Evolutionary conservation across 1,140 invertebrate species (phyloP).

Genomic region (Temnothorax nylanderi): DNA sequence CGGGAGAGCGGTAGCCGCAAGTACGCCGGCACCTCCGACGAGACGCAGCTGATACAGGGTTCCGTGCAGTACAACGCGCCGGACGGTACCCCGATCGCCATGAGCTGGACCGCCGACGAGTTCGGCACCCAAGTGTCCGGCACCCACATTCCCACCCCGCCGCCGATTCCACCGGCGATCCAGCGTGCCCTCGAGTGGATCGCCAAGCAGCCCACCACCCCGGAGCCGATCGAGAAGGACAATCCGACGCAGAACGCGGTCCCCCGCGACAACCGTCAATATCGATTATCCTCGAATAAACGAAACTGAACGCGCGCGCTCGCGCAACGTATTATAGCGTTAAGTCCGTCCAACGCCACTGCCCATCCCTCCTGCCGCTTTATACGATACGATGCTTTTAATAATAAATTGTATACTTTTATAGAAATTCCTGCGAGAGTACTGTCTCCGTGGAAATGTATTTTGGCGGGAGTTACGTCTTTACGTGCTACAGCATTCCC

Average conservation of each 20-base stretch:
- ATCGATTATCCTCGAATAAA: slow-evolving; percentile 53
- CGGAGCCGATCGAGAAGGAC: slow-evolving; percentile 72
- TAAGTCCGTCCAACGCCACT: not conserved
- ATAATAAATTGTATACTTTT: slow-evolving; percentile 60
- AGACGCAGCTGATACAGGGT: slow-evolving; percentile 85
- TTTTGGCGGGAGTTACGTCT: not conserved
- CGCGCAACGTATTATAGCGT: not conserved
- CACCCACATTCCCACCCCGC: slow-evolving; percentile 90
- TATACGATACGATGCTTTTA: slow-evolving; percentile 14
- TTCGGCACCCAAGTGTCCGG: slow-evolving; percentile 86
- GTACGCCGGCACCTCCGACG: slow-evolving; percentile 83
- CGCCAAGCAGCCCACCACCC: slow-evolving; percentile 83
- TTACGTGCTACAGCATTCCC: not conserved
- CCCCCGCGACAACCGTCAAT: slow-evolving; percentile 38
- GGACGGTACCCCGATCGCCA: slow-evolving; percentile 84
- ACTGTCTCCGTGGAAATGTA: not conserved
- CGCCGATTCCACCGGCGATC: slow-evolving; percentile 92
- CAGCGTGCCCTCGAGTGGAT: slow-evolving; percentile 91
- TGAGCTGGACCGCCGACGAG: slow-evolving; percentile 86
- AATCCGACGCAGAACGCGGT: slow-evolving; percentile 63
- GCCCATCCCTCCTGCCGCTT: not conserved
- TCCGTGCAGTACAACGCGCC: slow-evolving; percentile 87
- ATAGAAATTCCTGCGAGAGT: slow-evolving; percentile 29
- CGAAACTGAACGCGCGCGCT: slow-evolving; percentile 50
- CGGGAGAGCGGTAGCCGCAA: slow-evolving; percentile 84